phyloP scores from a whole-genome alignment of 2,888 invertebrate species.

The Thymelicus sylvestris region DNA sequence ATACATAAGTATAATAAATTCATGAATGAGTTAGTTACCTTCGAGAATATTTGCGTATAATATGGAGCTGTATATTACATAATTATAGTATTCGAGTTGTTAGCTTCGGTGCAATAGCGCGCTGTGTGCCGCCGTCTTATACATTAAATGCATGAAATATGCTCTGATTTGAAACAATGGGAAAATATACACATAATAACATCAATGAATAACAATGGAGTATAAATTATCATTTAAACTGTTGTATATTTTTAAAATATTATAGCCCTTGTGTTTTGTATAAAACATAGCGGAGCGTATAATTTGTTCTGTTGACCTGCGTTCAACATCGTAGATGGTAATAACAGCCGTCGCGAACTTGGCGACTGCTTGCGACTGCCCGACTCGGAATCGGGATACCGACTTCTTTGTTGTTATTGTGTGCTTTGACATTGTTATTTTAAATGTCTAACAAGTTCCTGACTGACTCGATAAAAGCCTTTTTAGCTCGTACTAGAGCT shows the following conservation, averaged over 20 bases:
- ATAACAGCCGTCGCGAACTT: conserved; percentile 9
- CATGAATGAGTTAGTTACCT: conserved; percentile 8
- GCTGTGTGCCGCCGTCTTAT: conserved; percentile 59
- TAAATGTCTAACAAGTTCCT: too few relatives aligned
- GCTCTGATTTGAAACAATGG: conserved; percentile 85
- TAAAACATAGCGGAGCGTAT: conserved; percentile 58
- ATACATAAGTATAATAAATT: too few relatives aligned
- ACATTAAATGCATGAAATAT: conserved; percentile 85
- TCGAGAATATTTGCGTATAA: conserved; percentile 30
- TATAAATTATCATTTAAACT: conserved; percentile 85
- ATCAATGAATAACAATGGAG: conserved; percentile 85
- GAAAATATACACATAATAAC: conserved; percentile 85
- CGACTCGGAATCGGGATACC: too few relatives aligned
- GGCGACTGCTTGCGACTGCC: too few relatives aligned
- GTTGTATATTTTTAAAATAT: conserved; percentile 84
- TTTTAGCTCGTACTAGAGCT: too few relatives aligned
- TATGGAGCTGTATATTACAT: conserved; percentile 32
- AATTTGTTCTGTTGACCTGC: conserved; percentile 57
- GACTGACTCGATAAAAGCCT: too few relatives aligned
- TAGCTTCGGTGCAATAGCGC: conserved; percentile 44
- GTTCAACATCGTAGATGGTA: conserved; percentile 52
- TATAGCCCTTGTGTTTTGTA: conserved; percentile 76
- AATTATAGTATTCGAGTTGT: background rate
- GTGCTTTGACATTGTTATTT: too few relatives aligned
- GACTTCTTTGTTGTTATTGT: too few relatives aligned